Base-by-base conservation (phyloP, 2,113 vertebrate species). In the Rhinopithecus roxellana region DNA sequence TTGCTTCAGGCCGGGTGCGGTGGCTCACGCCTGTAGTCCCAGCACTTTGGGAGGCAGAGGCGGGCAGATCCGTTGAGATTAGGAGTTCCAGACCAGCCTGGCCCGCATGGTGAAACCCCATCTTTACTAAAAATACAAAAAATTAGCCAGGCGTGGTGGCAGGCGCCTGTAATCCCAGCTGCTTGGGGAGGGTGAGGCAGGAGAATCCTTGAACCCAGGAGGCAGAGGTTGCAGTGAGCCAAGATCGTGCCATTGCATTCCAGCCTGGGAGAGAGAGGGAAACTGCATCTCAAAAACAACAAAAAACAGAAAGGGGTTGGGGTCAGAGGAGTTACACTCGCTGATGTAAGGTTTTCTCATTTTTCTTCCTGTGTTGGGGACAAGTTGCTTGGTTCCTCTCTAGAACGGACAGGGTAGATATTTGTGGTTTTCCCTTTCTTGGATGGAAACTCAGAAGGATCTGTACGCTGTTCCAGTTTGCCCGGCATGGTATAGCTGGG, bases 11-110 rank as follows among this genome's bases (percentile, higher is more conserved):
- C 48, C 0, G 0, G 12, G 48, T 0, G 2, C 0, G 2, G 48
- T 13, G 48, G 48, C 48, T 48, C 48, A 48, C 12, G 0, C 48
- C 48, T 50, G 48, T 50, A 50, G 3, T 50, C 48, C 3, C 12
- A 50, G 48, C 48, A 50, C 48, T 50, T 14, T 50, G 48, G 48
- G 48, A 50, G 48, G 48, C 48, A 3, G 59, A 61, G 59, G 23
- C 0, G 3, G 59, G 59, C 20, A 1, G 23, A 61, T 61, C 23
- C 4, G 23, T 2, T 61, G 59, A 61, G 23, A 1, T 25, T 1
- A 27, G 8, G 22, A 61, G 59, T 8, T 61, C 59, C 3, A 61
- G 59, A 25, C 23, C 52, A 55, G 17, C 18, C 18, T 55, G 52
- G 17, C 0, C 17, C 0, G 2, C 52, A 20, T 20, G 52, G 18